Evolutionary conservation across 2,888 invertebrate species (phyloP), one percentile per base, ranked within the genome.

Genomic region (Vanessa cardui): DNA sequence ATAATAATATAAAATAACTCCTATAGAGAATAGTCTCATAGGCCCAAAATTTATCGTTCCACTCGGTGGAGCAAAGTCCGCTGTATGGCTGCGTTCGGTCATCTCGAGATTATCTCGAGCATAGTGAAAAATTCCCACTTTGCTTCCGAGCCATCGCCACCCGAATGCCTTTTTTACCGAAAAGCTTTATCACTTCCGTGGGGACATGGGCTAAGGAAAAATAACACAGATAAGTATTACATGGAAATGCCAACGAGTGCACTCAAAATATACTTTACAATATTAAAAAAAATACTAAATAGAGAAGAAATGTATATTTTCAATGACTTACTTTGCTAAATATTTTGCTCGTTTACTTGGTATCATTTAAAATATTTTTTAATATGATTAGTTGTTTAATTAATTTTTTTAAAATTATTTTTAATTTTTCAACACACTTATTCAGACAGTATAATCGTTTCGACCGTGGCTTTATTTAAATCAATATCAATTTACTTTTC

Each of bases 131-230:
- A 87, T 86, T 83, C 81, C 85, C 84, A 86, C 85, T 86, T 84
- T 80, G 85, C 89, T 92, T 91, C 91, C 91, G 86, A 88, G 74
- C 87, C 90, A 89, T 90, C 88, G 85, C 86, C 87, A 74, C 80
- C 85, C 84, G 80, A 88, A 90, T 87, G 87, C 84, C 91, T 92
- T 92, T 92, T 92, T 91, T 87, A 87, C 85, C 90, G 89, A 91
- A 90, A 90, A 90, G 87, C 88, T 92, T 92, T 92, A 92, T 92
- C 89, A 90, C 91, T 92, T 92, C 91, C 92, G 89, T 87, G 85
- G 89, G 90, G 88, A 83, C 81, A 80, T 80, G 85, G 84, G 79
- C 82, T 81, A 74, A 80, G 86, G 82, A 80, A 80, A 62, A 81
- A 75, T 74, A 66, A 58, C 78, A 47, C 16, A 47, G 85, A 83